Evolutionary conservation across 2,113 vertebrate genomes (phyloP), one percentile per base, ranked within the genome.

Genomic region (Nettapus auritus): DNA sequence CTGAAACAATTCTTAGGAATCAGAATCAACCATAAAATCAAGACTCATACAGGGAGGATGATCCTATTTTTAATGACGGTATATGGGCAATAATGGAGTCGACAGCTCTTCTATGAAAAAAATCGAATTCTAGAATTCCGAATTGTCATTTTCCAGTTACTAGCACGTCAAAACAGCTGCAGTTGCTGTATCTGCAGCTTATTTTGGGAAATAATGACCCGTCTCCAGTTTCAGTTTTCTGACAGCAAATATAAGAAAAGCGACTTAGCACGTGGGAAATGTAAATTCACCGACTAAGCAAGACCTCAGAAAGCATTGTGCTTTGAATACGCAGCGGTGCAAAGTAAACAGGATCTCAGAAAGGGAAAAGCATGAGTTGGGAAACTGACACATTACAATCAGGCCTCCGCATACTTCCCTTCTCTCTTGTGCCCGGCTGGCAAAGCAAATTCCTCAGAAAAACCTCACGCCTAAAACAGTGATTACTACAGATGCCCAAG

Each of bases 331-430:
- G 2, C 40, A 77, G 76, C 40, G 28, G 15, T 11, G 19, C 17
- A 74, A 88, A 70, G 84, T 79, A 93, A 94, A 94, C 75, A 91
- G 75, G 75, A 88, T 69, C 71, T 77, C 59, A 31, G 40, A 70
- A 76, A 62, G 53, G 20, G 48, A 64, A 89, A 82, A 57, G 44
- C 8, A 1, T 0, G 3, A 73, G 31, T 29, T 88, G 75, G 42
- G 76, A 81, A 94, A 81, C 68, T 67, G 59, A 75, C 82, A 0
- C 19, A 20, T 68, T 71, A 34, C 38, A 83, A 77, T 86, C 76
- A 74, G 86, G 46, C 21, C 16, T 67, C 55, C 14, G 26, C 73
- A 81, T 28, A 85, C 60, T 92, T 91, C 79, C 86, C 38, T 92
- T 75, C 53, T 46, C 60, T 81, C 80, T 15, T 5, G 0, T 29